Percentiles rank a stretch among this genome's conserved stretches.
These are phyloP conservation scores for Phacellophora camtschatica DNA, from an alignment of 30 jellyfish, hydroid and myxozoan species.

Conservation along the genomic window DNA sequence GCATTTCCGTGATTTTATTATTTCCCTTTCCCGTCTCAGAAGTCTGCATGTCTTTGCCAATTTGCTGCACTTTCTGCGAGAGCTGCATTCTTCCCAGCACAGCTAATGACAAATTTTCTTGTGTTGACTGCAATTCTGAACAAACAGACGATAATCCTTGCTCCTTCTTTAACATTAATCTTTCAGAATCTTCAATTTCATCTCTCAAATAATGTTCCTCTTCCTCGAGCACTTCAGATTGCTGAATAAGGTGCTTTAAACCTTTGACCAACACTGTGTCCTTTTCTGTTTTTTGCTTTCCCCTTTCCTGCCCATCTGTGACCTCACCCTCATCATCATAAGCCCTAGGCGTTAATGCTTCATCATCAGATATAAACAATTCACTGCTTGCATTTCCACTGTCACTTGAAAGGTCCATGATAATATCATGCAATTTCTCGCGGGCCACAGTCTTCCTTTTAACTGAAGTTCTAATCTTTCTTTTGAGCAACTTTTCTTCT, in stretches of 20 bases:
- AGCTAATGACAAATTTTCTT: slow-evolving; percentile 79
- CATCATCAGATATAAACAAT: not conserved
- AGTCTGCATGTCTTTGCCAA: slow-evolving; percentile 45
- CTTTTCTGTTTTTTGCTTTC: not conserved
- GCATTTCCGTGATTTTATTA: slow-evolving; percentile 62
- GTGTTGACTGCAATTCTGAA: slow-evolving; percentile 72
- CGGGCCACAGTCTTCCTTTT: slow-evolving; percentile 60
- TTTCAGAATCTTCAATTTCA: slow-evolving; percentile 72
- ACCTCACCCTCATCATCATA: not conserved
- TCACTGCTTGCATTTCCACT: slow-evolving; percentile 52
- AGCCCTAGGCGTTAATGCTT: not conserved
- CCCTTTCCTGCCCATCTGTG: not conserved
- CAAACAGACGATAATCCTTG: slow-evolving; percentile 51
- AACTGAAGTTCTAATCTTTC: slow-evolving; percentile 43
- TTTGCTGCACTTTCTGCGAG: slow-evolving; percentile 70
- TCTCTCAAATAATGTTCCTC: slow-evolving; percentile 67
- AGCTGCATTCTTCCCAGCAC: slow-evolving; percentile 86
- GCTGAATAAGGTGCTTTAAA: slow-evolving; percentile 33
- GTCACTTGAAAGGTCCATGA: slow-evolving; percentile 60
- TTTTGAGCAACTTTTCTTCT: slow-evolving; percentile 65
- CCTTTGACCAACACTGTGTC: not conserved
- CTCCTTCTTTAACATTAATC: slow-evolving; percentile 17
- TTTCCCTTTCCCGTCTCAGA: slow-evolving; percentile 39
- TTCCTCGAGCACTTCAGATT: slow-evolving; percentile 56
- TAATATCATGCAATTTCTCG: slow-evolving; percentile 64